Conservation (phyloP, 2,888 invertebrate genomes). For the Melinopterus prodromus region DNA sequence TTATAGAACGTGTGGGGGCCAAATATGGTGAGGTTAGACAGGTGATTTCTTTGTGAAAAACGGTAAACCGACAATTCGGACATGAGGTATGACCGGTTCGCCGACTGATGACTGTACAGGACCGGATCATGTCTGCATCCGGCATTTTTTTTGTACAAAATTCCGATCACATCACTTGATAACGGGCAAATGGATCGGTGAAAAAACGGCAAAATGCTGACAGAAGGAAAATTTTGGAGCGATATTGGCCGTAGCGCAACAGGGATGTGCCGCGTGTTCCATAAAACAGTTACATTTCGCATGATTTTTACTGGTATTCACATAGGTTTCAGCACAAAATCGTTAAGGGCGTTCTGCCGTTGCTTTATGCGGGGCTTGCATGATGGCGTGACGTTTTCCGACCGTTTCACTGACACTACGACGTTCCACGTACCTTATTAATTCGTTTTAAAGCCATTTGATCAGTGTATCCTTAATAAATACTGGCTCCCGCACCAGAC, state of each 20-base stretch:
- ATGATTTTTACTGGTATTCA: slow-evolving; percentile 71
- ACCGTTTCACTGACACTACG: slow-evolving; percentile 45
- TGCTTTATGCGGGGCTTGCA: slow-evolving; percentile 32
- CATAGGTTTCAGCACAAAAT: slow-evolving; percentile 70
- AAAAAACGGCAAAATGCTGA: not conserved
- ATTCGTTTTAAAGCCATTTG: slow-evolving; percentile 97
- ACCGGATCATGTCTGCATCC: slow-evolving; percentile 53
- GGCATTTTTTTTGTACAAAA: slow-evolving; percentile 52
- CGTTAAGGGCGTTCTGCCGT: slow-evolving; percentile 64
- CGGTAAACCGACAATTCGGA: slow-evolving; percentile 26
- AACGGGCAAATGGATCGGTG: slow-evolving; percentile 27
- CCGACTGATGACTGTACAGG: slow-evolving; percentile 33
- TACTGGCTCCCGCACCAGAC: slow-evolving; percentile 80
- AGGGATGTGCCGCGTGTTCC: not conserved
- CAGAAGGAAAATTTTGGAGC: not conserved
- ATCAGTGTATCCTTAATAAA: slow-evolving; percentile 73
- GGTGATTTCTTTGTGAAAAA: slow-evolving; percentile 30
- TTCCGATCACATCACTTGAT: slow-evolving; percentile 43
- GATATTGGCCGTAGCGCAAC: not conserved
- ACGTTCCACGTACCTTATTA: slow-evolving; percentile 84
- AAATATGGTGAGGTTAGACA: slow-evolving; percentile 59
- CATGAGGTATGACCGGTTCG: slow-evolving; percentile 11
- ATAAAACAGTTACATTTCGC: slow-evolving; percentile 55
- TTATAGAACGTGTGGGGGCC: slow-evolving; percentile 43
- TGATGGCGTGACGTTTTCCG: slow-evolving; percentile 43